Evolutionary conservation across 2,888 invertebrate genomes (phyloP).

Genomic region (Scaptomyza parva): DNA sequence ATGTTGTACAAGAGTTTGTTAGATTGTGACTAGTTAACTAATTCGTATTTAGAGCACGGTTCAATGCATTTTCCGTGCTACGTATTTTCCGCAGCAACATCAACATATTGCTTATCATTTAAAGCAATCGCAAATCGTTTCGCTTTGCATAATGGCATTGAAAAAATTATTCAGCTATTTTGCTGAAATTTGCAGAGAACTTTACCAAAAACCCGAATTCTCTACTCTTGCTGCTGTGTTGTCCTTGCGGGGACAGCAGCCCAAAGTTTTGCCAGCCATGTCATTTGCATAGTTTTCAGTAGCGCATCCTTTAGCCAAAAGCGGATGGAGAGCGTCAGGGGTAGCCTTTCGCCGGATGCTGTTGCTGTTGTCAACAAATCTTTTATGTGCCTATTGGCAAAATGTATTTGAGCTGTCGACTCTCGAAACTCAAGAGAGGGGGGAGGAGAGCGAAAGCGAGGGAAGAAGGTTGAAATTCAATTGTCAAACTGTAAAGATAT

Average conservation of each 20-base stretch:
- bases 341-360: slow-evolving; percentile 46
- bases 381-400: slow-evolving; percentile 78
- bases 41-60: slow-evolving; percentile 14
- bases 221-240: too few relatives aligned
- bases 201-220: slow-evolving; percentile 15
- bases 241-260: slow-evolving; percentile 44
- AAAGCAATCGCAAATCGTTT: slow-evolving; percentile 77
- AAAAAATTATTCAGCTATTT: slow-evolving; percentile 63
- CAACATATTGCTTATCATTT: slow-evolving; percentile 77
- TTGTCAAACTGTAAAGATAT: slow-evolving; percentile 74
- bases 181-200: slow-evolving; percentile 47
- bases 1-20: not conserved
- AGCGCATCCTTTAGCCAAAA: slow-evolving; percentile 41
- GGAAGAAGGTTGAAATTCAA: slow-evolving; percentile 65
- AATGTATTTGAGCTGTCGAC: slow-evolving; percentile 52
- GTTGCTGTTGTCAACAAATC: slow-evolving; percentile 76
- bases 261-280: slow-evolving; percentile 76
- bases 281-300: slow-evolving; percentile 72
- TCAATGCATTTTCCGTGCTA: slow-evolving; percentile 20
- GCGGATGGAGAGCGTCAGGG: not conserved
- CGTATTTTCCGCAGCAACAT: slow-evolving; percentile 8
- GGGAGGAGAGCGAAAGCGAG: too few relatives aligned
- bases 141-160: slow-evolving; percentile 74
- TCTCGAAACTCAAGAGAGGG: not conserved
- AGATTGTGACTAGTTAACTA: not conserved